phyloP scores from a whole-genome alignment of 2,797 vertebrate species.

The Onychomys leucogaster region DNA sequence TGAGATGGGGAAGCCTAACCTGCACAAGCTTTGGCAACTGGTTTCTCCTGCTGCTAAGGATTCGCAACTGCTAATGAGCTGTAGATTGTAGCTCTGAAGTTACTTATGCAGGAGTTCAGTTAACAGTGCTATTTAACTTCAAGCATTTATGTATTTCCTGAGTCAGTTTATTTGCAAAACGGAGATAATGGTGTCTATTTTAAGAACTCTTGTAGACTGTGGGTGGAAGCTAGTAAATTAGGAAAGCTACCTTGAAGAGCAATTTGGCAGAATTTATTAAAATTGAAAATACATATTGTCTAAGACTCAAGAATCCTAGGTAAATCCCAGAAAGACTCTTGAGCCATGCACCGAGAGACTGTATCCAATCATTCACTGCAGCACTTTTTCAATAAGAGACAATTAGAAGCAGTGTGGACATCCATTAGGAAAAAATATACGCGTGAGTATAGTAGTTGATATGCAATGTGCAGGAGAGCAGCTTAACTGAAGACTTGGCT shows the following conservation, averaged over 20 bases:
- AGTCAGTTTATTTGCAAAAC: conserved; percentile 61
- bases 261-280: conserved; percentile 67
- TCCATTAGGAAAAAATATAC: conserved; percentile 12
- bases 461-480: neutral
- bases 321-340: conserved; percentile 56
- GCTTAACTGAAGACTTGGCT: conserved; percentile 63
- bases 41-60: neutral
- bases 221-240: conserved; percentile 49
- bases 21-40: neutral
- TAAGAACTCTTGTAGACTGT: conserved; percentile 25
- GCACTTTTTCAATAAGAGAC: conserved; percentile 28
- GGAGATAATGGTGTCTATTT: conserved; percentile 42
- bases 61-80: neutral
- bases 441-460: conserved; percentile 33
- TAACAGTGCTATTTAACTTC: neutral
- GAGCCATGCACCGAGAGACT: neutral
- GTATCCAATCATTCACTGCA: neutral
- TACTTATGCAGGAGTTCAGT: neutral
- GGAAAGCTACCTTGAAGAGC: conserved; percentile 64
- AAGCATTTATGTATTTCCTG: conserved; percentile 24
- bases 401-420: conserved; percentile 61
- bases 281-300: conserved; percentile 55
- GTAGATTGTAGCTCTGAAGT: neutral
- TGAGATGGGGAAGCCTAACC: neutral
- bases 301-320: conserved; percentile 55